Evolutionary conservation across 1,140 invertebrate genomes (phyloP).

Genomic region (Paraescarpia echinospica): DNA sequence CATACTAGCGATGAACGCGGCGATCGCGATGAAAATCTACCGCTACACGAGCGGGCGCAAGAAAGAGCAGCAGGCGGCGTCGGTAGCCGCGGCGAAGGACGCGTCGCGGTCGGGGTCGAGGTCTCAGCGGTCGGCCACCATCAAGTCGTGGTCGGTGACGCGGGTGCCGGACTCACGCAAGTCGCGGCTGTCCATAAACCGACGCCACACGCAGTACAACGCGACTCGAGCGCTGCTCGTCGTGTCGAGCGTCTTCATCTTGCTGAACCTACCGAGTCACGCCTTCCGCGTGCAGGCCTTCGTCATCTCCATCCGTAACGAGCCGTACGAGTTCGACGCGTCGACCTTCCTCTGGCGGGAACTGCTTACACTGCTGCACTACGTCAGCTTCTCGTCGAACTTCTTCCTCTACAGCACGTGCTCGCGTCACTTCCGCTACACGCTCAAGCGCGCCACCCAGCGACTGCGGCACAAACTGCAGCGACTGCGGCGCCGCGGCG

Average conservation of each 20-base stretch:
- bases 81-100: neutral
- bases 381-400: slow-evolving; percentile 81
- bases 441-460: slow-evolving; percentile 40
- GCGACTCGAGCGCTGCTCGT: slow-evolving; percentile 79
- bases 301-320: slow-evolving; percentile 33
- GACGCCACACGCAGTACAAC: slow-evolving; percentile 64
- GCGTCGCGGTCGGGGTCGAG: too few relatives aligned
- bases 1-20: slow-evolving; percentile 71
- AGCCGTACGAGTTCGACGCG: slow-evolving; percentile 28
- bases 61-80: slow-evolving; percentile 6
- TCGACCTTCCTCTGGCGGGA: slow-evolving; percentile 60
- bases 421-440: slow-evolving; percentile 76
- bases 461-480: neutral
- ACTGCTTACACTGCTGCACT: slow-evolving; percentile 65
- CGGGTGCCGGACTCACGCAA: neutral
- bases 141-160: neutral
- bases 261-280: slow-evolving; percentile 70
- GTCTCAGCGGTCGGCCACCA: neutral
- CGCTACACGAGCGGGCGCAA: slow-evolving; percentile 59
- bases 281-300: slow-evolving; percentile 40
- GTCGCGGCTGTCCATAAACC: slow-evolving; percentile 10
- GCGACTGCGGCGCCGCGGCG: neutral
- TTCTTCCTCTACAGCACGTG: slow-evolving; percentile 80
- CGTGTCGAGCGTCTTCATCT: slow-evolving; percentile 76
- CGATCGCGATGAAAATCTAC: slow-evolving; percentile 65